Evolutionary conservation across 2,888 invertebrate species (phyloP), one percentile per base, ranked within the genome.

Genomic region (Auanema freiburgensis): DNA sequence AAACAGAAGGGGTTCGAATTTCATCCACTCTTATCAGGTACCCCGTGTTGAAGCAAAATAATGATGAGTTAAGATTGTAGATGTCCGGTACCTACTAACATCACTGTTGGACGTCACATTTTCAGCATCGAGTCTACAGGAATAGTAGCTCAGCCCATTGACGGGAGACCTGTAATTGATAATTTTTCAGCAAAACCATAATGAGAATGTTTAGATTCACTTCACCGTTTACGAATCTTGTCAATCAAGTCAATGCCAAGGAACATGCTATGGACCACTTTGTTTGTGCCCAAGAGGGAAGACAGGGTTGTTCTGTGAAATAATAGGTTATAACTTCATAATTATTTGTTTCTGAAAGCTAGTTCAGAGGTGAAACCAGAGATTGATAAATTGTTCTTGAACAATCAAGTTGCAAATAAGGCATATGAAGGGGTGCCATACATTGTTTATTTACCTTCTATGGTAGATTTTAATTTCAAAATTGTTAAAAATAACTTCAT

Each of bases 211-310:
- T 51, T 66, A 77, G 73, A 66, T 76, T 50, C 77, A 79, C 44
- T 79, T 77, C 68, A 79, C 78, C 1, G 62, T 78, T 6, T 79
- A 66, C 61, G 66, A 71, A 41, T 60, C 68, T 10, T 79, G 79
- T 59, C 59, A 65, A 18, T 65, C 70, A 0, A 62, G 63, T 0
- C 52, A 69, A n/a, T 79, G 78, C 58, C 70, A 75, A 51, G 78
- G 78, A 11, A 61, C 69, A 10, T 78, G 77, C 59, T 59, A 75
- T 8, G 79, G 79, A 0, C 79, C 79, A 11, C 54, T 78, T 5
- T 79, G 79, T 61, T 63, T 79, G 23, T 79, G 79, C 63, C 67
- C 69, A 0, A 65, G 60, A 57, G 76, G 74, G 33, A 71, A 69
- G 53, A 67, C 68, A 18, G 76, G 76, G 18, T 56, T 72, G 8